Conservation (phyloP, 2,113 vertebrate species). For the Corythaixoides concolor region DNA sequence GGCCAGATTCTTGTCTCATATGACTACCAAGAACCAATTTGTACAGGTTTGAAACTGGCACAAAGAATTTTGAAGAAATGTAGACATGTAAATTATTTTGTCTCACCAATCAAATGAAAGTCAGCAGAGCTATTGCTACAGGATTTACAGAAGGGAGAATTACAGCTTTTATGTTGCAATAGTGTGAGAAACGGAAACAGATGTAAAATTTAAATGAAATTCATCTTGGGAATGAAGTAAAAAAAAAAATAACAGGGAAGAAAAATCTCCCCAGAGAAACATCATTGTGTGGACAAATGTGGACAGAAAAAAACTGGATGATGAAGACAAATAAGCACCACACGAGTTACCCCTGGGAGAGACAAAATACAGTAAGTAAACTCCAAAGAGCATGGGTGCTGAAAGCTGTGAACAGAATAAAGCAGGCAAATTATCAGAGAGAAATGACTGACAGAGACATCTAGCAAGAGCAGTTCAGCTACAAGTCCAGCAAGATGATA, state of each 20-base stretch:
- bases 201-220: background rate
- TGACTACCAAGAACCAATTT: background rate
- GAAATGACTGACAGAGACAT: background rate
- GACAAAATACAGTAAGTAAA: background rate
- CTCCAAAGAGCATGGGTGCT: background rate
- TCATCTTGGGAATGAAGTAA: background rate
- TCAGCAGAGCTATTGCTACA: background rate
- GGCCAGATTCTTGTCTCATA: background rate
- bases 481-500: constrained; percentile 6
- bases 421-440: background rate
- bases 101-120: background rate
- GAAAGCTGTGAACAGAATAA: background rate
- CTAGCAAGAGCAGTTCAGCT: background rate
- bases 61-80: background rate
- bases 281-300: background rate
- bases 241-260: background rate
- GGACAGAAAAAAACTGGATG: background rate
- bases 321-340: background rate
- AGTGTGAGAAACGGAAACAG: background rate
- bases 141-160: background rate
- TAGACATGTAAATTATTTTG: background rate
- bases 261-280: background rate
- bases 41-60: background rate
- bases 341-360: background rate
- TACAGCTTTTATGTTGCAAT: background rate